Evolutionary conservation across 2,113 vertebrate species (phyloP).

Genomic region (Petrocephalus microphthalmus): DNA sequence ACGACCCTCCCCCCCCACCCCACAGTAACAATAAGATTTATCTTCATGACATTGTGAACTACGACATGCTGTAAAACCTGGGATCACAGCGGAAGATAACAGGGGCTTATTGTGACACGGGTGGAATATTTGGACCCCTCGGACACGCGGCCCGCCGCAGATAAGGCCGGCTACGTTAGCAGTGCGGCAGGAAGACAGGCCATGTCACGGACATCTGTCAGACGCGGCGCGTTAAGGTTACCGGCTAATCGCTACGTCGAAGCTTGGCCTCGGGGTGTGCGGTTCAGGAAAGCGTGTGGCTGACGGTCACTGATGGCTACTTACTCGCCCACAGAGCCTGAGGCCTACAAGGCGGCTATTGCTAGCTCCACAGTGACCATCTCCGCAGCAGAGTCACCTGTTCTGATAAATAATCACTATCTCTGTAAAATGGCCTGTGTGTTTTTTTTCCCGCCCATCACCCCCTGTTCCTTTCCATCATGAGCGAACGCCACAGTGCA

Average conservation of each 20-base stretch:
- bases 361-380: not conserved
- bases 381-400: not conserved
- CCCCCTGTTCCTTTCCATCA: not conserved
- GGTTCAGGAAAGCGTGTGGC: not conserved
- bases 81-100: not conserved
- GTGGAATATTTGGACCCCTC: not conserved
- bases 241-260: not conserved
- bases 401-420: not conserved
- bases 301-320: not conserved
- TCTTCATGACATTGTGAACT: not conserved
- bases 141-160: not conserved
- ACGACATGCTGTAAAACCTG: not conserved
- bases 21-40: not conserved
- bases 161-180: not conserved
- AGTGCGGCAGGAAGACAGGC: not conserved
- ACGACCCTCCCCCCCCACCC: not conserved
- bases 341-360: not conserved
- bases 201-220: not conserved
- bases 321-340: not conserved
- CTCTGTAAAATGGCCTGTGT: not conserved
- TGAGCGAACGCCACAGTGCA: not conserved
- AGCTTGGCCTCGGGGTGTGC: not conserved
- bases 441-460: not conserved
- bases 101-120: not conserved
- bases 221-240: not conserved